Base-by-base conservation (phyloP, 2,797 vertebrate genomes). In the Crocodylus rhombifer region DNA sequence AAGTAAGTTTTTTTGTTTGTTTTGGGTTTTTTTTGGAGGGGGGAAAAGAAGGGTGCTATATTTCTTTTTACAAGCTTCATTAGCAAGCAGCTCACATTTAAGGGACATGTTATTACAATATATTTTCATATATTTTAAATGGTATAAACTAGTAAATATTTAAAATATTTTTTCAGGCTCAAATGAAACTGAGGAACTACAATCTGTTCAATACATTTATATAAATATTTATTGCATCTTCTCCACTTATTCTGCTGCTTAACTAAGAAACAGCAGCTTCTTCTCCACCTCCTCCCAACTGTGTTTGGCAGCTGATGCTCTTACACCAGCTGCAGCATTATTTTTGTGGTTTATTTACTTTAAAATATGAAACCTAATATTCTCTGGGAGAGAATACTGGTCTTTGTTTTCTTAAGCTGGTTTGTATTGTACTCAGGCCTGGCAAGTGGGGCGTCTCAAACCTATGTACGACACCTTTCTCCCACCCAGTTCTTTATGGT, bases 221-320 rank as follows among this genome's bases (percentile, higher is more conserved):
- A 83, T n/a, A 87, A 89, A 93, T n/a, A 55, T 3, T 16, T 61
- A 21, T 23, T 67, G 28, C 9, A 61, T 55, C 58, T 89, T 84
- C 82, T 87, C 89, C 14, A 81, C 62, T 21, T 61, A 60, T 55
- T 94, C 74, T 86, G 69, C 18, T 91, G 18, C 63, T 61, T 23
- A 77, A 78, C 61, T 57, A 5, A 64, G 17, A 86, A 85, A 26
- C 77, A 77, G 90, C 84, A 60, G 11, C 18, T 92, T 42, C 42
- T 23, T 89, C 55, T 83, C 1, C 21, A 26, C 62, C 20, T 2
- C 2, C 18, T 11, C 14, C 60, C 16, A 90, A 83, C 5, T 8
- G 76, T 23, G 33, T 92, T 30, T 14, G 23, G 20, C 33, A 71
- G 21, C 14, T 77, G 30, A 33, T 90, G 55, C 57, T 10, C 42